Evolutionary conservation across 2,888 invertebrate species (phyloP).

Genomic region (Dioctria rufipes): DNA sequence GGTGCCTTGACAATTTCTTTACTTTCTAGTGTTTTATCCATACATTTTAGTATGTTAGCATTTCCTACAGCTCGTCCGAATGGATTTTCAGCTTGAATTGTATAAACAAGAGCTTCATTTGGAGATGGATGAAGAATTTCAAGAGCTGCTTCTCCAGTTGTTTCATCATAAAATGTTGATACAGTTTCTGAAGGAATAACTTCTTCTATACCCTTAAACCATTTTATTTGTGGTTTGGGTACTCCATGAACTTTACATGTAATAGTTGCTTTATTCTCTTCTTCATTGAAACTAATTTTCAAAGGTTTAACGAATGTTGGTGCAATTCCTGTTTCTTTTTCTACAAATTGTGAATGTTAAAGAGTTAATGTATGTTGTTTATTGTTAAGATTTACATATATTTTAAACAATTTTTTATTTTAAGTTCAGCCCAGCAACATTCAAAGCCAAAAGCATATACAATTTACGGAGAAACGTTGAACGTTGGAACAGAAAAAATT

Average conservation of each 20-base stretch:
- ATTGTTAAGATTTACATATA: neutral
- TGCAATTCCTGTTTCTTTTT: constrained; percentile 80
- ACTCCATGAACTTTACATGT: constrained; percentile 79
- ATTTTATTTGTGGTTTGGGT: constrained; percentile 81
- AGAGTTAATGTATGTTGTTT: neutral
- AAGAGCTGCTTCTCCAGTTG: constrained; percentile 77
- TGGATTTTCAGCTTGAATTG: constrained; percentile 80
- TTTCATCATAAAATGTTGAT: constrained; percentile 75
- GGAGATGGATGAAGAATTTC: constrained; percentile 77
- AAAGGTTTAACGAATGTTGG: constrained; percentile 79
- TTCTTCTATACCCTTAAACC: constrained; percentile 78
- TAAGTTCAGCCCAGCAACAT: constrained; percentile 43
- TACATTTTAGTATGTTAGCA: constrained; percentile 78
- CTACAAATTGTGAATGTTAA: constrained; percentile 69
- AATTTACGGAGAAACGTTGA: no score
- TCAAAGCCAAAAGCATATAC: neutral
- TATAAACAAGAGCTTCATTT: constrained; percentile 80
- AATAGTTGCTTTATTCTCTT: constrained; percentile 76
- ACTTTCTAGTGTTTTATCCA: constrained; percentile 65
- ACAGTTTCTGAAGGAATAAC: constrained; percentile 75
- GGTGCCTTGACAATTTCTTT: constrained; percentile 76
- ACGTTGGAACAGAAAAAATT: no score
- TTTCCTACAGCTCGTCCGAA: constrained; percentile 82
- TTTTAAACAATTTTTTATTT: constrained; percentile 11
- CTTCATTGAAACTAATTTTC: constrained; percentile 77